phyloP scores from a whole-genome alignment of 2,888 invertebrate species.

The Torymus auratus region DNA sequence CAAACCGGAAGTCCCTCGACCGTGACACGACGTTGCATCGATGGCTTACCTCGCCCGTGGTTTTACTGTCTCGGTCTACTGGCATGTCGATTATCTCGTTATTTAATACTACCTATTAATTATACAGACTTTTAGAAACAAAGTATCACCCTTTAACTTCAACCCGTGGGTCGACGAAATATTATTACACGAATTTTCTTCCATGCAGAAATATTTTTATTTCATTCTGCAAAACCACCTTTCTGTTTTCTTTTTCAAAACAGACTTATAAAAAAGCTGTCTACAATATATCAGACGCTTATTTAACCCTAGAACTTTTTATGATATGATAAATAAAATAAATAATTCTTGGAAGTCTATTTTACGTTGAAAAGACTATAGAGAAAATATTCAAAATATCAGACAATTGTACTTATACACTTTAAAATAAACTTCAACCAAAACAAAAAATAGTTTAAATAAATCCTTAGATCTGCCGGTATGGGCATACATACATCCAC shows the following conservation, averaged over 20 bases:
- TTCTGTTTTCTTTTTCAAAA: constrained; percentile 6
- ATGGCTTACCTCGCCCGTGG: not conserved
- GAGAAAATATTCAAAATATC: too few relatives aligned
- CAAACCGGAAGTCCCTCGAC: constrained; percentile 41
- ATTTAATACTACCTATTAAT: constrained; percentile 60
- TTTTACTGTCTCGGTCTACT: not conserved
- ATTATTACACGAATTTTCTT: constrained; percentile 18
- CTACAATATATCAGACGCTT: not conserved
- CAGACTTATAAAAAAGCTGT: constrained; percentile 1
- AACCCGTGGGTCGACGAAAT: constrained; percentile 26
- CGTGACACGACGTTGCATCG: constrained; percentile 21
- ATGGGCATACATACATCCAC: too few relatives aligned
- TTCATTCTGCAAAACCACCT: too few relatives aligned
- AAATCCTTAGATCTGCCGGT: too few relatives aligned
- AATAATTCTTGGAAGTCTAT: too few relatives aligned
- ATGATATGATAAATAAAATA: too few relatives aligned
- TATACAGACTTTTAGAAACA: constrained; percentile 48
- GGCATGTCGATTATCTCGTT: constrained; percentile 48
- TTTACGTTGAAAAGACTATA: too few relatives aligned
- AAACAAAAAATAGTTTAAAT: too few relatives aligned
- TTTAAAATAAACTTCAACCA: too few relatives aligned
- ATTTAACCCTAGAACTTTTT: too few relatives aligned
- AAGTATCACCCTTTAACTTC: not conserved
- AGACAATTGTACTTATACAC: too few relatives aligned
- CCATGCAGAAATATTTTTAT: constrained; percentile 13